Base-by-base conservation (phyloP, 2,888 invertebrate species). In the Syritta pipiens region DNA sequence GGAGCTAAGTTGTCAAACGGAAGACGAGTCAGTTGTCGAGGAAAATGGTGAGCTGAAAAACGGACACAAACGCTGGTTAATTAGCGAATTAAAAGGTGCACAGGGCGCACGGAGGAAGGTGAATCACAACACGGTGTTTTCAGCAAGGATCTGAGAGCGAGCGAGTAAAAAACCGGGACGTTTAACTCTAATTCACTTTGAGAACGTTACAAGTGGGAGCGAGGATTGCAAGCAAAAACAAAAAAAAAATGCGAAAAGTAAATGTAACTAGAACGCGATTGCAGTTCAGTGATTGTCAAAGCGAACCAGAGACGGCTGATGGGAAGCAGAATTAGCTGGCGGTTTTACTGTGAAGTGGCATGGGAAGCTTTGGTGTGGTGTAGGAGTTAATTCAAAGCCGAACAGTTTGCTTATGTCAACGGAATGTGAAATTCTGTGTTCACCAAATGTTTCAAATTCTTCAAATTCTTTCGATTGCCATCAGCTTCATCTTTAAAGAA, bases 31-130 rank as follows among this genome's bases (percentile, higher is more conserved):
- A 40, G 22, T 53, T 24, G 7, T 4, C 17, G 24, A 24, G 37
- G 20, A 12, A 7, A n/a, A 30, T 1, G 6, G 4, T 1, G 35
- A 7, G 3, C n/a, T 19, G 22, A 37, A 19, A 35, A 28, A 30
- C 10, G 10, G 19, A 24, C 48, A 48, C 46, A 46, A 60, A 60
- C 35, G 26, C 22, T 28, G 46, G 55, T 55, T 55, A 55, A 44
- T 60, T 60, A 55, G 55, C 26, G 55, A 60, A 60, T 60, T 60
- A 26, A 48, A 59, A 60, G 37, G 48, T 37, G 32, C 17, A 35
- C 48, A 10, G 55, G 6, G 7, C 4, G 19, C 42, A 30, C 20
- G 17, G 2, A 57, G 30, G 24, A 35, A 3, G 26, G 9, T 35
- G 12, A 28, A 48, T 10, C 35, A 20, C 14, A n/a, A 5, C n/a